Conservation (phyloP, 2,113 vertebrate genomes). For the Apteryx owenii region DNA sequence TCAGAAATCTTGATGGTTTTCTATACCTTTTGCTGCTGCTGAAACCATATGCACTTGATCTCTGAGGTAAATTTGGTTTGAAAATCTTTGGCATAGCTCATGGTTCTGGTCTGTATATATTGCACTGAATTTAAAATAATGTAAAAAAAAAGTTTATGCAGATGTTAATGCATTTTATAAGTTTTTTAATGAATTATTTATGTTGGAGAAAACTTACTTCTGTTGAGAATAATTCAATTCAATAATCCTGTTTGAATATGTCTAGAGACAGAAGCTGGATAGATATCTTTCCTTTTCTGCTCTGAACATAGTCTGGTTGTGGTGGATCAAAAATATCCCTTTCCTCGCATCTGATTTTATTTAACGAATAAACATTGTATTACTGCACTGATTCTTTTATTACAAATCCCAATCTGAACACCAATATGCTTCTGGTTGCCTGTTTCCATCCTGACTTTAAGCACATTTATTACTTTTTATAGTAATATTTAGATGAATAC, state of each 20-base stretch:
- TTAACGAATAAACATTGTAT: background rate
- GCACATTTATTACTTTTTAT: background rate
- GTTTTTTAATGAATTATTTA: background rate
- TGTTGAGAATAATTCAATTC: background rate
- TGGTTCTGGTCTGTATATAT: background rate
- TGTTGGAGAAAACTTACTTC: background rate
- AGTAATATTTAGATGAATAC: background rate
- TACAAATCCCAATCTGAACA: background rate
- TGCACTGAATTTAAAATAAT: background rate
- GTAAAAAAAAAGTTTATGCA: background rate
- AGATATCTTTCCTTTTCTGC: background rate
- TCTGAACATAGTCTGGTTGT: background rate
- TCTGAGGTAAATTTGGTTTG: background rate
- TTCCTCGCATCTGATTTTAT: background rate
- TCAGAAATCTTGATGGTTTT: background rate
- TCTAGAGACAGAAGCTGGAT: background rate
- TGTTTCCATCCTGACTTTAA: background rate
- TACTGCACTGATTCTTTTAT: background rate
- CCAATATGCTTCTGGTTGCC: background rate
- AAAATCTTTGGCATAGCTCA: background rate
- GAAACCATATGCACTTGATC: background rate
- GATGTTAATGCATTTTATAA: background rate
- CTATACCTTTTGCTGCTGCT: background rate
- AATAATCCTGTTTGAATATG: background rate
- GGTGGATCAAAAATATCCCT: background rate